Percentiles rank a stretch among this genome's conserved stretches.
Conservation (phyloP, 2,888 invertebrate species). For the Hypercompe scribonia region DNA sequence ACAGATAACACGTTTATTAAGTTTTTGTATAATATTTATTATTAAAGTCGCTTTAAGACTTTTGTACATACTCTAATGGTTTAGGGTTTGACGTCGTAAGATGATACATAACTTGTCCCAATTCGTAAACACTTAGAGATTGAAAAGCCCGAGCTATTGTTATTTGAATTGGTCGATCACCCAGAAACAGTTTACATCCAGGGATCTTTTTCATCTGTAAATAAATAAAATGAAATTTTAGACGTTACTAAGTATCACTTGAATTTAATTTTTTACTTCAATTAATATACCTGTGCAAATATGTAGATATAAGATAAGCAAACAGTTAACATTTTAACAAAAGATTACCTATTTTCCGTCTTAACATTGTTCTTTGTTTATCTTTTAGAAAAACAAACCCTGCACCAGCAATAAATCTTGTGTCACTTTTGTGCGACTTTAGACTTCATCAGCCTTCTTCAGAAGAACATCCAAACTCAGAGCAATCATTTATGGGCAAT, state of each 20-base stretch:
- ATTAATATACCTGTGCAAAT: not conserved
- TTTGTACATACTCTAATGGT: constrained; percentile 71
- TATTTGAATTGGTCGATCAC: constrained; percentile 81
- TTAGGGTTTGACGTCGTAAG: constrained; percentile 76
- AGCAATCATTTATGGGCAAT: too few relatives aligned
- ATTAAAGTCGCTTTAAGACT: not conserved
- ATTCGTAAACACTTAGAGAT: constrained; percentile 74
- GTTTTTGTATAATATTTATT: not conserved
- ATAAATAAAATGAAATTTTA: not conserved
- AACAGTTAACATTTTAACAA: not conserved
- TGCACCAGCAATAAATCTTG: too few relatives aligned
- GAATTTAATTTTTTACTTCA: not conserved
- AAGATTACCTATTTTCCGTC: not conserved
- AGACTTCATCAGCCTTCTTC: too few relatives aligned
- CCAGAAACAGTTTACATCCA: constrained; percentile 80
- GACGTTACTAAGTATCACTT: not conserved
- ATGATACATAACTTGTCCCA: constrained; percentile 81
- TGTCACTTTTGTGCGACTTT: too few relatives aligned
- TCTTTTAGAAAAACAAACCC: too few relatives aligned
- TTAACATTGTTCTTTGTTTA: not conserved
- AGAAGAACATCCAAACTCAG: too few relatives aligned
- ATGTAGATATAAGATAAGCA: not conserved
- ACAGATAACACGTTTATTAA: not conserved
- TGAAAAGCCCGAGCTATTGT: constrained; percentile 82
- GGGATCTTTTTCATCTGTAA: constrained; percentile 82